A percentile compares a stretch with the other conserved stretches of the same genome.
Evolutionary conservation across 2,797 vertebrate genomes (phyloP).

Genomic region (Numenius phaeopus): DNA sequence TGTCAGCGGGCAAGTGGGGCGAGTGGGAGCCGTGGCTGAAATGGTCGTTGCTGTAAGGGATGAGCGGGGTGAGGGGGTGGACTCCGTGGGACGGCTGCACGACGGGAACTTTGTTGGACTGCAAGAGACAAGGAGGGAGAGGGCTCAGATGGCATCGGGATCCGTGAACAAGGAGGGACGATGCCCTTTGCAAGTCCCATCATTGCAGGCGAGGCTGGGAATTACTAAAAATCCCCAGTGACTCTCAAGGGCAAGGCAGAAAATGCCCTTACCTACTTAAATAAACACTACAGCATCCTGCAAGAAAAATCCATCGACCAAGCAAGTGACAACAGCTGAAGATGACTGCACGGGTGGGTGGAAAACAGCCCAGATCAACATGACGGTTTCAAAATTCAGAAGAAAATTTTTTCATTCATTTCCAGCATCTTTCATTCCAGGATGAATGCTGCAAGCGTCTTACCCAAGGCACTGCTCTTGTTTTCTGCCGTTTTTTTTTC

Average conservation of each 20-base stretch:
- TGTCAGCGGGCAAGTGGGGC: constrained; percentile 92
- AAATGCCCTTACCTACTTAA: background rate
- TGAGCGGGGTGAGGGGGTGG: constrained; percentile 93
- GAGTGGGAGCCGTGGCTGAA: constrained; percentile 90
- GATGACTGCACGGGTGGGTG: background rate
- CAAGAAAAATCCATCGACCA: background rate
- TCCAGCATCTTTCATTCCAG: background rate
- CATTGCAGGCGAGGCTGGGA: background rate
- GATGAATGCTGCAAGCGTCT: background rate
- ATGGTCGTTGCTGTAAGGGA: constrained; percentile 95
- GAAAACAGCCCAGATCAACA: background rate
- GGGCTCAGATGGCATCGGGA: background rate
- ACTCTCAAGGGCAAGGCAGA: background rate
- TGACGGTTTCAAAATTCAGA: background rate
- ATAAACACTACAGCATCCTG: background rate
- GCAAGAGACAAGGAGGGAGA: constrained; percentile 69
- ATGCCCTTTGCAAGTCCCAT: background rate
- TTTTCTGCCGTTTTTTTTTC: background rate
- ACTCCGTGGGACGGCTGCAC: constrained; percentile 94
- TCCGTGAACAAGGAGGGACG: background rate
- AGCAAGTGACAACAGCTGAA: background rate
- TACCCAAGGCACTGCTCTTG: background rate
- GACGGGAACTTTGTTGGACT: constrained; percentile 98
- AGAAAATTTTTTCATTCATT: background rate
- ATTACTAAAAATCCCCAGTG: background rate